Percentiles rank a stretch among this genome's conserved stretches.
Conservation (phyloP, 2,888 invertebrate species). For the Dolichopus griseipennis region DNA sequence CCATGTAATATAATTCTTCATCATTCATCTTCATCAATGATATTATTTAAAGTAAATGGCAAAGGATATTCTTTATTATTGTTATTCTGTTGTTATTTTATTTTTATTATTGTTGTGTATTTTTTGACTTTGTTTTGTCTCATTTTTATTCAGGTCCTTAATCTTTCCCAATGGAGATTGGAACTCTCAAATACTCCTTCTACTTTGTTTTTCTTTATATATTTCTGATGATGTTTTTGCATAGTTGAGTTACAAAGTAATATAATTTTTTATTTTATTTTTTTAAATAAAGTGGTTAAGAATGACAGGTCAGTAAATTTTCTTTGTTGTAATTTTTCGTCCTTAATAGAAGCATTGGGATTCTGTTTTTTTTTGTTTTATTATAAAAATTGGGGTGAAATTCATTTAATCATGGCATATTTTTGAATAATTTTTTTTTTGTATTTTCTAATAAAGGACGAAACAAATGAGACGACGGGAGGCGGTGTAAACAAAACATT, state of each 20-base stretch:
- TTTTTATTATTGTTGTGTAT: background rate
- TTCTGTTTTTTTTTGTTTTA: too few species aligned
- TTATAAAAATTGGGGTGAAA: background rate
- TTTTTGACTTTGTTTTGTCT: too few species aligned
- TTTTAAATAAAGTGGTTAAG: background rate
- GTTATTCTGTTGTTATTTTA: background rate
- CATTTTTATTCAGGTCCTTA: background rate
- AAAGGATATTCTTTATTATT: background rate
- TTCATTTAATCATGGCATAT: background rate
- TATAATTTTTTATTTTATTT: too few species aligned
- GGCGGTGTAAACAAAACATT: background rate
- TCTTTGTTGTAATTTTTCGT: background rate
- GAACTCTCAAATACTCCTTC: too few species aligned
- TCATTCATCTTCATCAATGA: background rate
- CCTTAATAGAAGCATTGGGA: background rate
- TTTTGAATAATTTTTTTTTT: background rate
- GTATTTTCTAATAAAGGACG: too few species aligned
- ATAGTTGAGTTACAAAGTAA: too few species aligned
- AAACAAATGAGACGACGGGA: background rate
- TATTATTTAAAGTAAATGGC: background rate
- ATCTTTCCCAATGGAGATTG: background rate
- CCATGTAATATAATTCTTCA: background rate
- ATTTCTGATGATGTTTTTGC: too few species aligned
- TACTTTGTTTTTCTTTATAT: too few species aligned
- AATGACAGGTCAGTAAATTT: background rate